Conservation (phyloP, 2,888 invertebrate genomes). For the Andrena marginata region DNA sequence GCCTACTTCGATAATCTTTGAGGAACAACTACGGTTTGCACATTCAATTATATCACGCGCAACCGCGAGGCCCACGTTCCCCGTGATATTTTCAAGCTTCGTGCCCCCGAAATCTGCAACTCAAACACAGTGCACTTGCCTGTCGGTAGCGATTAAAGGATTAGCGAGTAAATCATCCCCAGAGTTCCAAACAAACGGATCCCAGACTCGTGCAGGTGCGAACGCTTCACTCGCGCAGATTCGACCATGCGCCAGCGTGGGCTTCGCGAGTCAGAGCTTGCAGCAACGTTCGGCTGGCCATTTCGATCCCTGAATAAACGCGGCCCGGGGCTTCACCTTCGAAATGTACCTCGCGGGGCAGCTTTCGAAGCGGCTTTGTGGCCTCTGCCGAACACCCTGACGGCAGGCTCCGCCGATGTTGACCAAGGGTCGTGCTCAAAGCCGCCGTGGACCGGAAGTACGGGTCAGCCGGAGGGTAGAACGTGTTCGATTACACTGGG, state of each 20-base stretch:
- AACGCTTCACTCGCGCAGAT: constrained; percentile 6
- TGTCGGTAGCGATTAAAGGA: neutral
- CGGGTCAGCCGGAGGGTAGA: neutral
- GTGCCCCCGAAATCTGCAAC: neutral
- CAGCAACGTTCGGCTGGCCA: neutral
- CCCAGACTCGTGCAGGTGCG: neutral
- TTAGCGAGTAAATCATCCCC: neutral
- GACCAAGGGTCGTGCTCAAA: constrained; percentile 29
- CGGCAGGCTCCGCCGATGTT: constrained; percentile 34
- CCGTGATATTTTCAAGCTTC: neutral
- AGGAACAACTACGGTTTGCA: too few relatives aligned
- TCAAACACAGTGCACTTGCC: too few relatives aligned
- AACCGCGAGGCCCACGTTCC: neutral
- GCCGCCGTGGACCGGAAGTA: constrained; percentile 25
- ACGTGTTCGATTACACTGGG: neutral
- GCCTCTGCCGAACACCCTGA: constrained; percentile 8
- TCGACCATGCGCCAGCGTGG: neutral
- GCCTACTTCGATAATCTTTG: too few relatives aligned
- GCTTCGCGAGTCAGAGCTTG: neutral
- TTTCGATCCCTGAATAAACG: constrained; percentile 44
- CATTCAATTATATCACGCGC: too few relatives aligned
- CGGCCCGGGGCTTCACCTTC: constrained; percentile 32
- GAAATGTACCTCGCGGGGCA: constrained; percentile 32
- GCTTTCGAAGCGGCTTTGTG: constrained; percentile 30
- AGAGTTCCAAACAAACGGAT: neutral